phyloP scores from a whole-genome alignment of 2,888 invertebrate genomes.

The Rhagonycha lutea region DNA sequence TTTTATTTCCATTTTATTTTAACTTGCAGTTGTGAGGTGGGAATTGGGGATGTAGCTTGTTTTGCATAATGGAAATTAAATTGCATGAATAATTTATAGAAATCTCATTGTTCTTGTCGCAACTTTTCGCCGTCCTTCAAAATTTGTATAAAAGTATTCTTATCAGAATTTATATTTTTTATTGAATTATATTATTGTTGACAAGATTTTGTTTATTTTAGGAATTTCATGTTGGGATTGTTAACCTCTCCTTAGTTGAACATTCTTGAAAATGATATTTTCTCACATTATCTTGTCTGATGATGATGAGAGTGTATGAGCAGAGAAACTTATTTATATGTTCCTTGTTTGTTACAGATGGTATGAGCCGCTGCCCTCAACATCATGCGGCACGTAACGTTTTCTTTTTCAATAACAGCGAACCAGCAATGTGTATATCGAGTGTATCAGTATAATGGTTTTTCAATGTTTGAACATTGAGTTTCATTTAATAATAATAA shows the following conservation, averaged over 20 bases:
- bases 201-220: background rate
- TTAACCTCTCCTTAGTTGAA: background rate
- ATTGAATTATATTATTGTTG: background rate
- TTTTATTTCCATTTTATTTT: background rate
- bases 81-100: background rate
- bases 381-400: slow-evolving; percentile 53
- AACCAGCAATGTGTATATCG: slow-evolving; percentile 55
- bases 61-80: background rate
- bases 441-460: slow-evolving; percentile 48
- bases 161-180: background rate
- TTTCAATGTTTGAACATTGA: slow-evolving; percentile 41
- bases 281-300: background rate
- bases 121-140: background rate
- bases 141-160: background rate
- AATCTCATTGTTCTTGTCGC: background rate
- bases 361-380: slow-evolving; percentile 53
- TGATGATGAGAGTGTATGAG: background rate
- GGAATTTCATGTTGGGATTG: background rate
- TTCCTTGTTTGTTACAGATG: slow-evolving; percentile 49
- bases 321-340: background rate
- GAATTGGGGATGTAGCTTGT: background rate
- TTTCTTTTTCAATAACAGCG: slow-evolving; percentile 53
- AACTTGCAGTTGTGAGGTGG: background rate
- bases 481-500: slow-evolving; percentile 40
- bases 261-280: background rate